A percentile compares a stretch with the other conserved stretches of the same genome.
Conservation (phyloP, 2,113 vertebrate species). For the Fukomys damarensis region DNA sequence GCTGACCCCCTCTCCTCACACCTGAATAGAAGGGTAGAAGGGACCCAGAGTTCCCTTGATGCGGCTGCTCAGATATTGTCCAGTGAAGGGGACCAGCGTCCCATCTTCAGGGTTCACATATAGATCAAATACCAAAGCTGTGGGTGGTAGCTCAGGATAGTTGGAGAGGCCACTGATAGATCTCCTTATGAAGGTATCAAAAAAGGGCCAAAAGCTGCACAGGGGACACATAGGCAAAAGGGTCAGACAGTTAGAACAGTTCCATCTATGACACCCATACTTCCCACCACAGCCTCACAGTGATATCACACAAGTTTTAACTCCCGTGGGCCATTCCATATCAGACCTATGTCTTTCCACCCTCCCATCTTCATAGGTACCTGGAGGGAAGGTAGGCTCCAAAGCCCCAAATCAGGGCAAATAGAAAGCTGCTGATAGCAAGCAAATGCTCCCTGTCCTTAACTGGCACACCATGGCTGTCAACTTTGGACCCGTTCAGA, state of each 20-base stretch:
- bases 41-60: conserved; percentile 59
- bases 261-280: background rate
- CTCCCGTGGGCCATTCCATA: background rate
- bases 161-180: conserved; percentile 81
- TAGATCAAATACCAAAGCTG: conserved; percentile 88
- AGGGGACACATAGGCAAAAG: background rate
- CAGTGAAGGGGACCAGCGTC: conserved; percentile 68
- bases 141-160: conserved; percentile 84
- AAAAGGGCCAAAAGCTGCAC: conserved; percentile 87
- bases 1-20: conserved; percentile 58
- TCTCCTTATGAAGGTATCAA: conserved; percentile 85
- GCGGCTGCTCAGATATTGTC: conserved; percentile 66
- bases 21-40: conserved; percentile 85
- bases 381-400: conserved; percentile 89
- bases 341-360: background rate
- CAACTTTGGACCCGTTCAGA: background rate
- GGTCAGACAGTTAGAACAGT: background rate
- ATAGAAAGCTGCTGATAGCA: conserved; percentile 87
- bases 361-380: conserved; percentile 76
- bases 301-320: background rate
- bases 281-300: background rate
- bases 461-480: background rate
- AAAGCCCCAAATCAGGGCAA: conserved; percentile 92
- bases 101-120: conserved; percentile 84
- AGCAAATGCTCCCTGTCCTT: conserved; percentile 70